Evolutionary conservation across 2,113 vertebrate species (phyloP).

Genomic region (Zosterops japonicus): DNA sequence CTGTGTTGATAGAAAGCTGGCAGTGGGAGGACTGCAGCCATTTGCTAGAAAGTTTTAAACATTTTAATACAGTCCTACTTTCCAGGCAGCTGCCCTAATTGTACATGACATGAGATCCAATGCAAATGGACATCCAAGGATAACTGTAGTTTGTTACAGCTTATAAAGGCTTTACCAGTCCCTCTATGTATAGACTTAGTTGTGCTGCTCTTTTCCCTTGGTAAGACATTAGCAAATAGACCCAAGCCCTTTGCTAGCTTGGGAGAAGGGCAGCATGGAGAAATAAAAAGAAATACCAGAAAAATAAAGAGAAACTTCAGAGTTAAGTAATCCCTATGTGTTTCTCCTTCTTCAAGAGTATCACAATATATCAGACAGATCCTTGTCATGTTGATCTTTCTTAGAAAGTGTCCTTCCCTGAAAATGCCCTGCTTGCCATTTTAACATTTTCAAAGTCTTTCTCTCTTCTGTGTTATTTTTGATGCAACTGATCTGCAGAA

Average conservation of each 20-base stretch:
- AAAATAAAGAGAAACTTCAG: slow-evolving; percentile 16
- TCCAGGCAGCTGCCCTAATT: neutral
- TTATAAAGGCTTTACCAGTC: neutral
- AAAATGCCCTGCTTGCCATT: slow-evolving; percentile 19
- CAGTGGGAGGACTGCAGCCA: neutral
- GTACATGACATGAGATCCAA: neutral
- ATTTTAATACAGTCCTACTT: slow-evolving; percentile 29
- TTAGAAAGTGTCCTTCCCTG: slow-evolving; percentile 3
- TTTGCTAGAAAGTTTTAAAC: neutral
- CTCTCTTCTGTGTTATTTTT: neutral
- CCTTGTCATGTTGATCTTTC: slow-evolving; percentile 6
- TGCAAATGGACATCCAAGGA: neutral
- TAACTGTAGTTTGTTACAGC: neutral
- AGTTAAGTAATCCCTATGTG: neutral
- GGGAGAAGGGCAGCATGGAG: neutral
- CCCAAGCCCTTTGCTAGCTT: neutral
- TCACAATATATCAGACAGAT: neutral
- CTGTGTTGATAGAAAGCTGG: neutral
- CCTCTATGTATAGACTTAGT: neutral
- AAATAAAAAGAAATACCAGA: slow-evolving; percentile 18
- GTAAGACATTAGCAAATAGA: neutral
- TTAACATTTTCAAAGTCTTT: slow-evolving; percentile 14
- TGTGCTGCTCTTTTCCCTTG: neutral
- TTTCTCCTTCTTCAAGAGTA: slow-evolving; percentile 11
- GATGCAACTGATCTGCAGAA: slow-evolving; percentile 32